Evolutionary conservation across 2,888 invertebrate species (phyloP), one percentile per base, ranked within the genome.

Genomic region (Eueremaeus valkanovi): DNA sequence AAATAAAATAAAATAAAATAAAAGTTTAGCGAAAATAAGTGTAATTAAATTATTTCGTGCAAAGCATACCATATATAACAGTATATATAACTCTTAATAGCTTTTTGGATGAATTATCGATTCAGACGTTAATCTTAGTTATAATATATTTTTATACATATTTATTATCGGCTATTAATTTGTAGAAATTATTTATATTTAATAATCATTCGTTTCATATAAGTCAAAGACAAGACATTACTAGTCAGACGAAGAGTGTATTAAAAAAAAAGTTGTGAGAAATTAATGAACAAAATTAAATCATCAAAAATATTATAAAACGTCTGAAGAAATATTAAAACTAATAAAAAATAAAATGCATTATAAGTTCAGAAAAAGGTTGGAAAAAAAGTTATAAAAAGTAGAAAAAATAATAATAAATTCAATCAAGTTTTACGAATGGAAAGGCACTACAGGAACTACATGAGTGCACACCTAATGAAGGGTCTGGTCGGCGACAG

Each of bases 31-130:
- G 5, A 16, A 49, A 49, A 42, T 42, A 49, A 24, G 21, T 27
- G 27, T 58, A 58, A 58, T 58, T 58, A 58, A 58, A 58, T 58
- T 58, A 58, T 58, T 58, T 58, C 58, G 58, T 58, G 58, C 58
- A 58, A 49, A 58, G 27, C 21, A 58, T 58, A 24, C 21, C 21
- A 51, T 51, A 51, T 5, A 51, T 51, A 51, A 51, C 27, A 9
- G 3, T 49, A 8, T 49, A 42, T 42, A 42, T 11, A 8, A 42
- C 13, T 42, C 13, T n/a, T 58, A 58, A 58, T 58, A 16, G 58
- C 27, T 58, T 29, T 13, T 58, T 27, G 16, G 29, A 58, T 58
- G 27, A 58, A 27, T 58, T 58, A 58, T 58, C 58, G 29, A 58
- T 27, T 58, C 11, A 27, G 27, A 49, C 58, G 6, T 58, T 58